These are phyloP conservation scores for Burhinus bistriatus DNA, from an alignment of 2,113 vertebrate genomes.

Conservation along the genomic window DNA sequence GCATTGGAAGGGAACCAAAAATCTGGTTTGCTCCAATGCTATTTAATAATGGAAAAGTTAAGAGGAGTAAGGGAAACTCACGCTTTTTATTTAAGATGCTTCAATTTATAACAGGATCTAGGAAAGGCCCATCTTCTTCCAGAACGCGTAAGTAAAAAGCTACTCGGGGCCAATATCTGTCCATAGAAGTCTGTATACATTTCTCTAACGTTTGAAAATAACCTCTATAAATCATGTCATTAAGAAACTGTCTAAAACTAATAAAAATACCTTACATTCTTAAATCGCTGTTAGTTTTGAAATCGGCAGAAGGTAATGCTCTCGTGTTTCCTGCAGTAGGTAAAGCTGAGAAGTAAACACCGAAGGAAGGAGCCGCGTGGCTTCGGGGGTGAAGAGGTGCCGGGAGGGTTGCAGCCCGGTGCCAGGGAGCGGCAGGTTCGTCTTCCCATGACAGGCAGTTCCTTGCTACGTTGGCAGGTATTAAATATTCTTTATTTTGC, in stretches of 20 bases:
- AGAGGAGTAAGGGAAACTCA: not conserved
- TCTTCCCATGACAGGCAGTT: not conserved
- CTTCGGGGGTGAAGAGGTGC: accelerated
- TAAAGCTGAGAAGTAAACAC: not conserved
- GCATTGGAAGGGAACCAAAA: not conserved
- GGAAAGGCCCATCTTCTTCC: not conserved
- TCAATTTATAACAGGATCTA: not conserved
- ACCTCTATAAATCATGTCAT: not conserved
- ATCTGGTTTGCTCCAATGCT: not conserved
- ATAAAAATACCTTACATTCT: not conserved
- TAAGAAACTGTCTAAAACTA: not conserved
- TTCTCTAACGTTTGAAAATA: not conserved
- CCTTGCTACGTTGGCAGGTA: not conserved
- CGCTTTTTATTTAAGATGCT: not conserved
- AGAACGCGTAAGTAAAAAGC: not conserved
- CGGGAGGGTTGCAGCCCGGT: not conserved
- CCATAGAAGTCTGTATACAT: not conserved
- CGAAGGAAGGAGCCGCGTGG: not conserved
- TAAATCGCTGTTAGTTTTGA: not conserved
- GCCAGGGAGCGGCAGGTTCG: not conserved
- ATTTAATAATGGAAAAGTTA: not conserved
- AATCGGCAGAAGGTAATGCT: not conserved
- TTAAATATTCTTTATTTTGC: not conserved
- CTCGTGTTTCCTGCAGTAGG: not conserved
- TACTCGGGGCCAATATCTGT: not conserved